Evolutionary conservation across 2,797 vertebrate species (phyloP), one percentile per base, ranked within the genome.

Genomic region (Cyprinodon diabolis): DNA sequence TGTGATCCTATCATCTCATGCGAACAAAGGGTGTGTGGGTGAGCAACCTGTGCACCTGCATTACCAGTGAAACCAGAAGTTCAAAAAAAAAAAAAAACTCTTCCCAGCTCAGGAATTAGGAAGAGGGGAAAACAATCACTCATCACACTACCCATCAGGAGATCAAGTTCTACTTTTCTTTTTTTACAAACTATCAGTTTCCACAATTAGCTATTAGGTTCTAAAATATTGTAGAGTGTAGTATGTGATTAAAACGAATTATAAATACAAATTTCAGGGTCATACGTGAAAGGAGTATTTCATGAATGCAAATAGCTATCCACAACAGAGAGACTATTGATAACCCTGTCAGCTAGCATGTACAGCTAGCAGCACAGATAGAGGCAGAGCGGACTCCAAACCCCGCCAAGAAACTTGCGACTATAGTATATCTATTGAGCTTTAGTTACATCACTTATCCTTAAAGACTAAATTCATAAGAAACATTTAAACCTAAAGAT

Each of bases 291-390:
- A 47, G 0, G 66, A 10, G 47, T 15, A 17, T 45, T 62, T 76
- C 58, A 67, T 58, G 37, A 35, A 45, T 9, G 13, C n/a, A 21
- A n/a, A 56, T 19, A 51, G 70, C 82, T 71, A 74, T 63, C 25
- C 35, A 56, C 10, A 43, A 66, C 66, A 76, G 56, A 66, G 65
- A 56, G 11, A 55, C 79, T 84, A 78, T 69, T 80, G 68, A 75
- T 83, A 76, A 84, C 62, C 62, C 45, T 63, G 63, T 76, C 67
- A 87, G 85, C 85, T 91, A 92, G 85, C 87, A 75, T 30, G 3
- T 58, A 63, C 37, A 79, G 91, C 88, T 91, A 92, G 84, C 81
- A 78, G 83, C 78, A 76, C 77, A 83, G 45, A 78, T 54, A 86
- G 55, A 71, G 63, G 37, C 63, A 70, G 57, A 81, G 23, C 35